Evolutionary conservation across 92 coral and sea anemone species (phyloP), one percentile per base, ranked within the genome.

Genomic region (Umimayanthus kanabou): DNA sequence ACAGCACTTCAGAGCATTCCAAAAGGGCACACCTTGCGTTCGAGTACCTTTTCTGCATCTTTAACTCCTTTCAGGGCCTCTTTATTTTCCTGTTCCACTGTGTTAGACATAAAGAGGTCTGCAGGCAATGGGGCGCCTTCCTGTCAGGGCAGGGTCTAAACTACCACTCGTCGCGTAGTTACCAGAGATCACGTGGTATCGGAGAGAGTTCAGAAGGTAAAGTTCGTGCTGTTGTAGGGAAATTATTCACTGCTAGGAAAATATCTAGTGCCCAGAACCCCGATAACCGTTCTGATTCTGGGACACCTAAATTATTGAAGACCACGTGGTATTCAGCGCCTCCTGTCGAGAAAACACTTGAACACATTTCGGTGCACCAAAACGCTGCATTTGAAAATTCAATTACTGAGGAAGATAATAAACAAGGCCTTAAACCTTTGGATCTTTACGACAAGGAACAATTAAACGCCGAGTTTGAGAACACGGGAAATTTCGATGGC

Each of bases 11-110:
- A 29, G 87, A 70, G 66, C 39, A 70, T 45, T 69, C 87, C 66
- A 83, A 20, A 28, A 89, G 81, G 58, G 94, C 96, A 22, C 95
- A 95, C 43, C 87, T 95, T 6, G 92, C 85, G 64, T 93, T 97
- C 72, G 97, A 97, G 76, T 97, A 97, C 71, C 85, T 97, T 39
- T 97, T 97, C 92, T 95, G 97, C 33, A 91, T 97, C 72, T 95
- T 97, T 50, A 97, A 97, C 92, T 97, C 99, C 25, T 85, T 97
- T 22, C 99, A 97, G 89, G 99, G 99, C 0, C 88, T 95, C 58
- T 92, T 96, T 47, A 97, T 97, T 23, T 97, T 97, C 67, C 84
- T 91, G 82, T 95, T 97, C 73, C 99, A 97, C 65, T 97, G 99
- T 77, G 85, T 89, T 13, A 89, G 99, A 22, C 96, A 94, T 53